Percentiles rank a stretch among this genome's conserved stretches.
These are phyloP conservation scores for Enteromius treurensis DNA, from an alignment of 2,797 vertebrate species.

Conservation along the genomic window DNA sequence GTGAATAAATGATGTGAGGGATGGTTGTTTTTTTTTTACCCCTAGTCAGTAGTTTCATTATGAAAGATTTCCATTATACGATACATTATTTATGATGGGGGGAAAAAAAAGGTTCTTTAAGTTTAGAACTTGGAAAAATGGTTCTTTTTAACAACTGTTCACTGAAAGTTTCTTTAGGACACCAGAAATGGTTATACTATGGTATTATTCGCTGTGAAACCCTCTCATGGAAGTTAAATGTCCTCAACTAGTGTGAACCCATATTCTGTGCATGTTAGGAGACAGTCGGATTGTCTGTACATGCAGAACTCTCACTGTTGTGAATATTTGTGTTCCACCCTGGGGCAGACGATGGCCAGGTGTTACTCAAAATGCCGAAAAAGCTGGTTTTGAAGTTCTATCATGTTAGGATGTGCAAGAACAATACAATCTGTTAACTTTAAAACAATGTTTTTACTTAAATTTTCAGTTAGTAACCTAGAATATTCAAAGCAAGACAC, in stretches of 20 bases:
- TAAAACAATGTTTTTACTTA: background rate
- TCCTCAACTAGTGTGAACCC: background rate
- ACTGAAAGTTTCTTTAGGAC: background rate
- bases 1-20: no score
- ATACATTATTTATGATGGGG: no score
- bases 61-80: no score
- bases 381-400: background rate
- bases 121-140: background rate
- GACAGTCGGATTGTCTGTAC: constrained; percentile 7
- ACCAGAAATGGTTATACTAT: background rate
- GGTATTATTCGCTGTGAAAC: background rate
- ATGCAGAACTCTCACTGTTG: constrained; percentile 21
- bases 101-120: no score
- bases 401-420: background rate
- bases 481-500: background rate
- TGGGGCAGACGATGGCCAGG: constrained; percentile 33
- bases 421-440: background rate
- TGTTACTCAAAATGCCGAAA: constrained; percentile 33
- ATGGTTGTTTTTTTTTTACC: no score
- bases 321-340: constrained; percentile 37
- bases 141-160: background rate
- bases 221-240: background rate
- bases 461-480: background rate
- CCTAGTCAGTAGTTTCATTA: background rate
- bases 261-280: background rate